Evolutionary conservation across 1,140 invertebrate genomes (phyloP).

Genomic region (Trachymyrmex cornetzi): DNA sequence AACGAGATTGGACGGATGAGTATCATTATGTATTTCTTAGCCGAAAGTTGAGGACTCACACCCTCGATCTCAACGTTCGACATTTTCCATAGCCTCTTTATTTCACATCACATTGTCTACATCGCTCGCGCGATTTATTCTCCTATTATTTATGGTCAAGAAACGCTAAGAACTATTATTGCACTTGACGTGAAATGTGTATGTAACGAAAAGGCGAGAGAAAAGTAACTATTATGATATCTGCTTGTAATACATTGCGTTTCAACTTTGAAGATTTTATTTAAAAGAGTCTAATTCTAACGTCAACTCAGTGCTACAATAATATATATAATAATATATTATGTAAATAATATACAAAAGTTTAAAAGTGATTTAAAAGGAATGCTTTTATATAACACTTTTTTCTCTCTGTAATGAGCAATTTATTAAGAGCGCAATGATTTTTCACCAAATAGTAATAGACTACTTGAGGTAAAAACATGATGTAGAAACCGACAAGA

Average conservation of each 20-base stretch:
- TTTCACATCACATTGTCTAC: not conserved
- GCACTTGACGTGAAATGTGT: not conserved
- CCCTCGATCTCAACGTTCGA: not conserved
- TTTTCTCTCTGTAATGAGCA: not conserved
- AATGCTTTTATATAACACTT: not conserved
- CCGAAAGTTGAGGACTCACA: not conserved
- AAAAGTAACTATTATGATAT: not conserved
- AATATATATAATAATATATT: no score
- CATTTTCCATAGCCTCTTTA: not conserved
- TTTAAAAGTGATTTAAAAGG: not conserved
- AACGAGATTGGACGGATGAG: not conserved
- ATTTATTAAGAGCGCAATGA: not conserved
- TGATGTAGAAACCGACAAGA: not conserved
- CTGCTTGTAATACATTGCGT: not conserved
- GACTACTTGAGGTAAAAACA: not conserved
- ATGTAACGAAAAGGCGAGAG: not conserved
- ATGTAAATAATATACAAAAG: not conserved
- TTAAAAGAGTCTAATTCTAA: not conserved
- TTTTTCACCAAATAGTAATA: not conserved
- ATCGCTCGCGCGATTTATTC: not conserved
- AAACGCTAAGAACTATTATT: not conserved
- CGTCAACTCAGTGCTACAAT: not conserved
- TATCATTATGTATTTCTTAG: not conserved
- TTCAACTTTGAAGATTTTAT: not conserved
- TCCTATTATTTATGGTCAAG: not conserved